Evolutionary conservation across 2,888 invertebrate species (phyloP).

Genomic region (Trypoxylon attenuatum): DNA sequence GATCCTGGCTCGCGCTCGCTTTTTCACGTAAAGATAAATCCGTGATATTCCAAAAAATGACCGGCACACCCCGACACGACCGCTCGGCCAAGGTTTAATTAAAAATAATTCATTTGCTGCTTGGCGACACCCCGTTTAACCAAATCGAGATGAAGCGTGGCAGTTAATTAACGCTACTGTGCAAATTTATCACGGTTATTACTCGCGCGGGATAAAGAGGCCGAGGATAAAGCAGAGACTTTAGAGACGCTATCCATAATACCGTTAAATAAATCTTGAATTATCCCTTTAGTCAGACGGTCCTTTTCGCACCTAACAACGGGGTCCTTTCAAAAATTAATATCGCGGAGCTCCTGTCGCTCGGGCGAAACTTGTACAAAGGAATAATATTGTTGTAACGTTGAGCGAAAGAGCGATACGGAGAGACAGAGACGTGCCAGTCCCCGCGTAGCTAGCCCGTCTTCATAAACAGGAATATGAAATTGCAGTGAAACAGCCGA

Average conservation of each 20-base stretch:
- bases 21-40: neutral
- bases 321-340: neutral
- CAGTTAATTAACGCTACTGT: too few species aligned
- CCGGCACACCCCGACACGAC: neutral
- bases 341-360: neutral
- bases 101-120: neutral
- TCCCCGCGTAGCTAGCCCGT: too few species aligned
- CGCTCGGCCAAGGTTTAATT: neutral
- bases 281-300: neutral
- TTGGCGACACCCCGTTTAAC: neutral
- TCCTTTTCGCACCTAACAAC: too few species aligned
- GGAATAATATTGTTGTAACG: neutral
- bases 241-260: neutral
- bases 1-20: neutral
- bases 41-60: neutral
- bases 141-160: neutral
- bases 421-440: too few species aligned
- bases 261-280: neutral
- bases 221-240: neutral
- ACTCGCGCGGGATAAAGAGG: neutral
- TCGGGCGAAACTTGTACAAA: neutral
- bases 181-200: too few species aligned
- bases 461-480: neutral
- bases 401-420: neutral
- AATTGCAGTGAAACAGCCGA: neutral